These are phyloP conservation scores for Drosophila oshimai DNA, from an alignment of 1,140 invertebrate genomes.

Conservation along the genomic window DNA sequence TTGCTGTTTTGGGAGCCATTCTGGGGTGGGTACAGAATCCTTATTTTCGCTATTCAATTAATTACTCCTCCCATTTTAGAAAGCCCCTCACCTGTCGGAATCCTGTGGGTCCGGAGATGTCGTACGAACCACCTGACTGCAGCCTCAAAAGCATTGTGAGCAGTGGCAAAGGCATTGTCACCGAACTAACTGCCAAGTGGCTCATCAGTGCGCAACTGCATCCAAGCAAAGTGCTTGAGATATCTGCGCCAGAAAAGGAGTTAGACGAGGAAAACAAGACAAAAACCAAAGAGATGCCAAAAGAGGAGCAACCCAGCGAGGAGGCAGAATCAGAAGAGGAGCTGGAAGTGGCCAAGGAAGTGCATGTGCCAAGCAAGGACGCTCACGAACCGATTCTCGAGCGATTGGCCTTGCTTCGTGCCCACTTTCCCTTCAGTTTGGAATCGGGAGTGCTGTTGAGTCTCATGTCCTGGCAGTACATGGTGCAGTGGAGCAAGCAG, in stretches of 20 bases:
- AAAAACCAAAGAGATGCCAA: background rate
- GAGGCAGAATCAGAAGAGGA: conserved; percentile 26
- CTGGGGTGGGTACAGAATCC: conserved; percentile 83
- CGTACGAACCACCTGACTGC: conserved; percentile 86
- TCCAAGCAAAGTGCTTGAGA: conserved; percentile 83
- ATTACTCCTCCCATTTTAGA: conserved; percentile 6
- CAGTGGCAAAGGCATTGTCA: conserved; percentile 92
- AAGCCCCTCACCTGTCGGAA: conserved; percentile 51
- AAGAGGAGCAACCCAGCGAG: background rate
- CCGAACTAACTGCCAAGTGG: conserved; percentile 93
- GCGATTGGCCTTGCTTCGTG: conserved; percentile 86
- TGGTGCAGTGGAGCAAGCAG: conserved; percentile 92
- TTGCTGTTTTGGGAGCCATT: conserved; percentile 89
- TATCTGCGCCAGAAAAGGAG: conserved; percentile 53
- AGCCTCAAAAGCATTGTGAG: conserved; percentile 89
- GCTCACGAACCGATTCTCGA: conserved; percentile 83
- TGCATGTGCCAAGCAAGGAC: conserved; percentile 79
- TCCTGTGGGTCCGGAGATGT: conserved; percentile 84
- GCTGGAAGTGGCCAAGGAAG: background rate
- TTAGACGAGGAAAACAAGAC: conserved; percentile 30
- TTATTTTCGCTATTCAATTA: background rate
- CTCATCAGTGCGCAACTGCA: conserved; percentile 87
- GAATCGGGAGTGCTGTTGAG: conserved; percentile 89
- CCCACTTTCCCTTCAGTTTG: conserved; percentile 93
- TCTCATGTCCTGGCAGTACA: conserved; percentile 95